Evolutionary conservation across 2,888 invertebrate species (phyloP).

Genomic region (Agrochola lota): DNA sequence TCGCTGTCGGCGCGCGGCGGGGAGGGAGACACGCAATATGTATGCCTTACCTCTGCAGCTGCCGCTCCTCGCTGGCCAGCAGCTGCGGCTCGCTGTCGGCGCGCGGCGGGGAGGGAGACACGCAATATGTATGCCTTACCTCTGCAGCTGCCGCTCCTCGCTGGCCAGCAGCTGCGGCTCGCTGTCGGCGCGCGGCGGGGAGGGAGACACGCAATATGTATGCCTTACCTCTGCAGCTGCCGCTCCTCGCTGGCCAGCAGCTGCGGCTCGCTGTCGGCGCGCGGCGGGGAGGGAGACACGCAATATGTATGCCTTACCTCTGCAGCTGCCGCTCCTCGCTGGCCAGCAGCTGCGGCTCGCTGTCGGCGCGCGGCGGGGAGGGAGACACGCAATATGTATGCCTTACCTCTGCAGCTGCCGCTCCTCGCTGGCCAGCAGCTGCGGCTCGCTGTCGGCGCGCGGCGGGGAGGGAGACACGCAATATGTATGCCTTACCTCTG

Average conservation of each 20-base stretch:
- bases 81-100: slow-evolving; percentile 75
- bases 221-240: slow-evolving; percentile 94
- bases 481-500: slow-evolving; percentile 93
- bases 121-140: slow-evolving; percentile 90
- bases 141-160: slow-evolving; percentile 96
- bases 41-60: slow-evolving; percentile 95
- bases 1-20: slow-evolving; percentile 90
- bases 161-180: slow-evolving; percentile 89
- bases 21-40: slow-evolving; percentile 83
- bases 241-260: slow-evolving; percentile 93
- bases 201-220: slow-evolving; percentile 79
- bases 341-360: slow-evolving; percentile 86
- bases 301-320: slow-evolving; percentile 91
- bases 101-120: slow-evolving; percentile 91
- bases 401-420: slow-evolving; percentile 95
- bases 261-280: slow-evolving; percentile 74
- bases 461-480: slow-evolving; percentile 91
- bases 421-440: slow-evolving; percentile 92
- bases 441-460: slow-evolving; percentile 81
- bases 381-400: slow-evolving; percentile 73
- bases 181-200: slow-evolving; percentile 91
- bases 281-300: slow-evolving; percentile 92
- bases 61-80: slow-evolving; percentile 94
- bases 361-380: slow-evolving; percentile 91
- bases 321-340: slow-evolving; percentile 96